Percentiles rank a stretch among this genome's conserved stretches.
These are phyloP conservation scores for Pammene fasciana DNA, from an alignment of 2,888 invertebrate genomes.

Conservation along the genomic window DNA sequence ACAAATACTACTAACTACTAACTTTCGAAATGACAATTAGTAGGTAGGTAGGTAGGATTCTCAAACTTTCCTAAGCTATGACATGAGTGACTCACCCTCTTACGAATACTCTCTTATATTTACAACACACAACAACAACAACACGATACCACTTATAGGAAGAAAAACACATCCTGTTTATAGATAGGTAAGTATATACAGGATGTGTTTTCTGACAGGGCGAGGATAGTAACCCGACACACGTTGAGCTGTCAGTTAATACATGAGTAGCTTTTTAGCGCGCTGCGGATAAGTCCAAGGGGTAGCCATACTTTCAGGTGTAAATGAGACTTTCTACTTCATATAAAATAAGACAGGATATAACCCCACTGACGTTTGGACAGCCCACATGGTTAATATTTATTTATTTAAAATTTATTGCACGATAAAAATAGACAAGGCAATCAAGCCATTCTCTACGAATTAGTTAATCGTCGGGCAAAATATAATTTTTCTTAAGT, in stretches of 20 bases:
- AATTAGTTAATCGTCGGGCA: no score
- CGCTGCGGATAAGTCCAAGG: constrained; percentile 21
- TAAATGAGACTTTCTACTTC: not conserved
- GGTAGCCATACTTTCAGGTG: constrained; percentile 1
- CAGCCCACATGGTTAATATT: no score
- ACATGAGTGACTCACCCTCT: no score
- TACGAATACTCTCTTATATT: not conserved
- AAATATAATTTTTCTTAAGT: no score
- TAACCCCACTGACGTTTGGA: no score
- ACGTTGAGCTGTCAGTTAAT: constrained; percentile 30
- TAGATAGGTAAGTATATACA: not conserved
- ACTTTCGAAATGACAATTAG: no score
- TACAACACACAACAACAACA: not conserved
- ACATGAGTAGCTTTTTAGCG: constrained; percentile 40
- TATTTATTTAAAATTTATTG: no score
- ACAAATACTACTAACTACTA: no score
- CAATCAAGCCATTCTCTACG: no score
- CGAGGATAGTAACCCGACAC: constrained; percentile 7
- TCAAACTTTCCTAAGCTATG: no score
- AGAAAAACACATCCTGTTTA: not conserved
- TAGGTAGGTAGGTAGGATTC: no score
- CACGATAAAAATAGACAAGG: no score
- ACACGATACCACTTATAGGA: not conserved
- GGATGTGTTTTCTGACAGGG: constrained; percentile 3
- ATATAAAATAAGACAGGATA: not conserved